Base-by-base conservation (phyloP, 1,140 invertebrate species). In the Trichonephila inaurata region DNA sequence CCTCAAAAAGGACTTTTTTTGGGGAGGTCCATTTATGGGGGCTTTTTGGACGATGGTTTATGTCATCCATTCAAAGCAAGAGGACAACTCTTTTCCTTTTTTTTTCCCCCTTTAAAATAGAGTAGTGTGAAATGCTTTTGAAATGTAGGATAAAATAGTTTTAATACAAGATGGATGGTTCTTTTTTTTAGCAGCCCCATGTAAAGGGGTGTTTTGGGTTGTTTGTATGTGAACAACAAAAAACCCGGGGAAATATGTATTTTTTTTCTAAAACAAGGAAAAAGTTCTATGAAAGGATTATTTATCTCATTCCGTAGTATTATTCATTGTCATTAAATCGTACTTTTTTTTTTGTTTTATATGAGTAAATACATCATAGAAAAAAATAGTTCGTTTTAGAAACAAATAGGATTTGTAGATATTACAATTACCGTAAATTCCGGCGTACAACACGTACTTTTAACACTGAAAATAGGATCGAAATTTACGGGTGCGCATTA, bases 21-120 rank as follows among this genome's bases (percentile, higher is more conserved):
- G n/a, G 69, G 40, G 69, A 77, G 69, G 14, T 77, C 69, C 69
- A 77, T 77, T 77, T 77, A 77, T 77, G 28, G 40, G 40, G 69
- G 69, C 69, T 12, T 28, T 77, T 33, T 77, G 24, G 69, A 77
- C 3, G 69, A 77, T 40, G 69, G 69, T 77, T 77, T 77, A 77
- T 77, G 69, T 33, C 69, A 16, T 12, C 69, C 28, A 62, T 62
- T 21, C 61, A 6, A 18, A 62, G 16, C 28, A 33, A 28, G 33
- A 77, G 28, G 28, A 77, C 69, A 10, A 24, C 10, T 72, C 16
- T 33, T 40, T 40, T 77, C 28, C 4, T 62, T 16, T 19, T 62
- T 62, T 19, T 18, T 62, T 1, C 61, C 19, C 3, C 3, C 61
- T 33, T 33, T 33, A 72, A 77, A 77, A 33, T 77, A 33, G 28